Conservation (phyloP, 1,140 invertebrate species). For the Drosophila triauraria region DNA sequence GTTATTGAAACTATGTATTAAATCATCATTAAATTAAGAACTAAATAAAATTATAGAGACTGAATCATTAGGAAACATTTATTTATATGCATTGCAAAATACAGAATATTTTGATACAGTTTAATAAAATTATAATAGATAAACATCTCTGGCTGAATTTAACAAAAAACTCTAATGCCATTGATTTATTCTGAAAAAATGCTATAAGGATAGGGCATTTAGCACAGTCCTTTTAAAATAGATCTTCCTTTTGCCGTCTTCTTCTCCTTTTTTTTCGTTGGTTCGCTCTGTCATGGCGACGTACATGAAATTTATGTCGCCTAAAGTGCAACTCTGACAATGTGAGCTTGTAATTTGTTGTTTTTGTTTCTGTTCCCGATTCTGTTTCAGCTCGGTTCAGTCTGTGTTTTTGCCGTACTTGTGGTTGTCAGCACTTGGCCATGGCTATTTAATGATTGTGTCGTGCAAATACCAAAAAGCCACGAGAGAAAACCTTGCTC, state of each 20-base stretch:
- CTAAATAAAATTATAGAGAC: no score
- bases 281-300: slow-evolving; percentile 41
- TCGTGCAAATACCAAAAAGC: slow-evolving; percentile 73
- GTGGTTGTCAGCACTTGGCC: slow-evolving; percentile 76
- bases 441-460: slow-evolving; percentile 82
- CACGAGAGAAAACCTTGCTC: slow-evolving; percentile 17
- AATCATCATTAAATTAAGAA: no score
- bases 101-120: no score
- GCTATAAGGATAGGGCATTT: background rate
- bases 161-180: no score
- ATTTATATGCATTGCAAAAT: no score
- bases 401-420: slow-evolving; percentile 33
- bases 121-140: no score
- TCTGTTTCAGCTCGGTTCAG: background rate
- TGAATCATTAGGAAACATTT: no score
- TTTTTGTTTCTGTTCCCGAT: slow-evolving; percentile 41
- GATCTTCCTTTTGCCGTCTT: slow-evolving; percentile 6
- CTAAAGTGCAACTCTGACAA: slow-evolving; percentile 82
- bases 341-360: slow-evolving; percentile 82
- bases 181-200: no score
- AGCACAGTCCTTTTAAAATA: no score
- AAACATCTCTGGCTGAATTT: no score
- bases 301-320: slow-evolving; percentile 82
- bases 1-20: no score
- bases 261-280: slow-evolving; percentile 10